Evolutionary conservation across 1,140 invertebrate genomes (phyloP), one percentile per base, ranked within the genome.

Genomic region (Drosophila bocki): DNA sequence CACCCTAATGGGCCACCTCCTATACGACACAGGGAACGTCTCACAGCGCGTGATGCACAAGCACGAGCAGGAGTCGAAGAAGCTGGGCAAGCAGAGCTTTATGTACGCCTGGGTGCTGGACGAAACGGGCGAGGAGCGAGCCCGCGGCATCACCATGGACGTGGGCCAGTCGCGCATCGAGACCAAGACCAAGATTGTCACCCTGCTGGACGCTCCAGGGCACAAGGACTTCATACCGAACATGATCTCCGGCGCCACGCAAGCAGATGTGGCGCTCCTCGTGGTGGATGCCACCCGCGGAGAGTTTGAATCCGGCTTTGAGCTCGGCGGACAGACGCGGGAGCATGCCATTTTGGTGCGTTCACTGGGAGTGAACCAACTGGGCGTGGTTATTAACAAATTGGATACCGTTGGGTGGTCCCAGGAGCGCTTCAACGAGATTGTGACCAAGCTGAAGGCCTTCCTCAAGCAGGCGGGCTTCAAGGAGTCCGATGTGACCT

Each of bases 71-170:
- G 99, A 99, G 87, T 99, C 99, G 56, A 98, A 98, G 91, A 99
- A 99, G 93, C 93, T 98, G 76, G 99, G 99, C 1, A 99, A 99
- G 93, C 97, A 99, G 78, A 99, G 98, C 48, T 99, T 99, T 91
- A 97, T 98, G 93, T 99, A 98, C 94, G 99, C 99, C 15, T 99
- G 99, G 99, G 98, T 99, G 11, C 93, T 99, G n/a, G 99, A 99
- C 94, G 98, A 99, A 94, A 99, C 98, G 71, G 98, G 98, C 9
- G 99, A 99, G 94, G 99, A 99, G 94, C 95, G 99, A 94, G 96
- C 94, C 59, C 93, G 94, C 61, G 95, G 94, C 58, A 98, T 99
- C 37, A 99, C 99, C 11, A 99, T 99, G 97, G 99, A 99, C 94
- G 96, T 99, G 59, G 99, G 98, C 7, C 96, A 97, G 78, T 97